A percentile compares a stretch with the other conserved stretches of the same genome.
phyloP scores from a whole-genome alignment of 2,888 invertebrate species.

The Drosophila neonasuta region DNA sequence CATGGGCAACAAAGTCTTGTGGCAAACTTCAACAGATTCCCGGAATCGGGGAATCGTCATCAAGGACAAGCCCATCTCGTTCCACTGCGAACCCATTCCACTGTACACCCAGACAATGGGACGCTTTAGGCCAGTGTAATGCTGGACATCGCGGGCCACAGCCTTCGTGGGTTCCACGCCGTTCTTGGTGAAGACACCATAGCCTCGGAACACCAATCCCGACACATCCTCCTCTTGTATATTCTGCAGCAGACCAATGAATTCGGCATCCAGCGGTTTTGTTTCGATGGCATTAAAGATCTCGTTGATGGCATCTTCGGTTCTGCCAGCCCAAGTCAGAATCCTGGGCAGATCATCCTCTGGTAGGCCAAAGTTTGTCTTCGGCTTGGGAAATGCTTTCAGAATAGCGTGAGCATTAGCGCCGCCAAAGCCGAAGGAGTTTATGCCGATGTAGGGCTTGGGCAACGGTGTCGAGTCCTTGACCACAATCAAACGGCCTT shows the following conservation, averaged over 20 bases:
- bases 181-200: conserved; percentile 83
- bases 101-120: conserved; percentile 95
- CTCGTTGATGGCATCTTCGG: conserved; percentile 87
- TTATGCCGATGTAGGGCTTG: conserved; percentile 91
- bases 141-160: conserved; percentile 84
- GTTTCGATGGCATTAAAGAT: conserved; percentile 86
- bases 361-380: conserved; percentile 84
- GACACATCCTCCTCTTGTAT: conserved; percentile 84
- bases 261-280: conserved; percentile 85
- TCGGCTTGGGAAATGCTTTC: conserved; percentile 69
- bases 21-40: conserved; percentile 86
- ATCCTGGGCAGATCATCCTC: conserved; percentile 88
- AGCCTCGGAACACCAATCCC: conserved; percentile 90
- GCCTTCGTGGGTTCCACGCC: conserved; percentile 66
- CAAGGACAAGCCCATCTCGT: conserved; percentile 90
- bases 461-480: conserved; percentile 87
- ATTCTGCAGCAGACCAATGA: conserved; percentile 85
- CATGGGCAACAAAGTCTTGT: conserved; percentile 84
- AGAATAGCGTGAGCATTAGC: conserved; percentile 86
- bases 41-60: conserved; percentile 89
- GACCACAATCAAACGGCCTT: conserved; percentile 88
- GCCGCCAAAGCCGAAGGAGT: conserved; percentile 97
- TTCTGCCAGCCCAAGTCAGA: conserved; percentile 90
- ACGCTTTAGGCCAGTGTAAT: conserved; percentile 85
- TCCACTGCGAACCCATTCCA: conserved; percentile 95